Base-by-base conservation (phyloP, 2,797 vertebrate species). In the Coccyzus lansbergi region DNA sequence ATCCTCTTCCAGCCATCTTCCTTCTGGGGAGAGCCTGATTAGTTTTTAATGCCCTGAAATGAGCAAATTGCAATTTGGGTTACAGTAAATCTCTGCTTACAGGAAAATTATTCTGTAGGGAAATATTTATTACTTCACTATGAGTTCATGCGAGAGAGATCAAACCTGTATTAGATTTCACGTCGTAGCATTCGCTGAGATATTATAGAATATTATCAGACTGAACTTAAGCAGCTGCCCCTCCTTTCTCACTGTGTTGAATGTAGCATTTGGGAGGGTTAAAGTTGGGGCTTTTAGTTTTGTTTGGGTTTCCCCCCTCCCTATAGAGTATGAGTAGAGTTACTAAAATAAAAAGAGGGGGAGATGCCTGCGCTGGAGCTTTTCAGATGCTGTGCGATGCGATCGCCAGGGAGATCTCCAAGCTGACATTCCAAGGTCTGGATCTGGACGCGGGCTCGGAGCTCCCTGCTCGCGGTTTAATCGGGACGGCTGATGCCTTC, bases 401-500 rank as follows among this genome's bases (percentile, higher is more conserved):
- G 64, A 83, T 42, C 85, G 86, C 82, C 91, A 91, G 91, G 94
- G 91, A 95, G 49, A 58, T 78, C 69, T 80, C 0, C 2, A 60
- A 74, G 88, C 83, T 93, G 81, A 90, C 88, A 36, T 93, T 94
- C 78, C 78, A 63, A 79, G 88, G 80, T 82, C 96, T 63, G n/a
- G 70, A 67, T 90, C 76, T 82, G 74, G 90, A 67, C 88, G 56
- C 71, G 59, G 52, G 86, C 63, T 90, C 70, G 95, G 77, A 84
- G 67, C 77, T 74, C 85, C 46, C 2, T 44, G 59, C 92, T 83
- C 40, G 0, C 36, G 92, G 42, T 76, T 93, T 84, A 74, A 84
- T 52, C 88, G 90, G 71, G 93, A 84, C 76, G 87, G 83, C 94
- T 86, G 36, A 26, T 86, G 88, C 95, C 92, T 92, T 93, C 71